These are phyloP conservation scores for Synodontis membranacea DNA, from an alignment of 2,113 vertebrate species.

Conservation along the genomic window DNA sequence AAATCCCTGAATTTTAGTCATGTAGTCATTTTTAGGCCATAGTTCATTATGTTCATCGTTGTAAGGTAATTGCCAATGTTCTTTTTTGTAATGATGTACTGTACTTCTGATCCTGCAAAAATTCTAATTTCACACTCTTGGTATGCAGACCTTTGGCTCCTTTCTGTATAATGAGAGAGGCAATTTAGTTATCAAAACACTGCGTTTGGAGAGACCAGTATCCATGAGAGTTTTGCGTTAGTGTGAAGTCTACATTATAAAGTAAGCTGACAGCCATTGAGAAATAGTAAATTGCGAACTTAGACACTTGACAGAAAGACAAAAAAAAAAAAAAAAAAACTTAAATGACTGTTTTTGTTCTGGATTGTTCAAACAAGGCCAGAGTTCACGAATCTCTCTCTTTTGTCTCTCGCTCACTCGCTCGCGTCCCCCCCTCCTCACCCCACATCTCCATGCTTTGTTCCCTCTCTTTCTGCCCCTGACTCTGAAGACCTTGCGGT, in stretches of 20 bases:
- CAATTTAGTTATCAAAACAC: constrained; percentile 53
- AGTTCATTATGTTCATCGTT: constrained; percentile 33
- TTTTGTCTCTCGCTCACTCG: constrained; percentile 21
- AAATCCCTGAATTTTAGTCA: neutral
- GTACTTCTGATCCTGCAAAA: constrained; percentile 38
- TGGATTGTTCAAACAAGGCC: constrained; percentile 49
- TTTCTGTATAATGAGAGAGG: constrained; percentile 47
- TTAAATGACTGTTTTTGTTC: constrained; percentile 56
- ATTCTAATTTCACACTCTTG: constrained; percentile 50
- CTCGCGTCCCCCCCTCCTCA: neutral
- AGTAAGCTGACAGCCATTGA: constrained; percentile 55
- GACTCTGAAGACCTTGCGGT: constrained; percentile 43
- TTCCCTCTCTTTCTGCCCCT: constrained; percentile 28
- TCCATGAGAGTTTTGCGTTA: constrained; percentile 44
- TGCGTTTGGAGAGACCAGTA: constrained; percentile 50
- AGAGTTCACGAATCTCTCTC: constrained; percentile 43
- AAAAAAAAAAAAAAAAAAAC: constrained; percentile 17
- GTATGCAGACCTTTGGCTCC: constrained; percentile 47
- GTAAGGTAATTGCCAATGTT: constrained; percentile 42
- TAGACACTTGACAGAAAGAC: constrained; percentile 45
- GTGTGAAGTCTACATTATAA: constrained; percentile 43
- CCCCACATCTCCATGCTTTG: constrained; percentile 25
- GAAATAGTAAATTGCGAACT: constrained; percentile 52
- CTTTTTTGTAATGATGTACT: constrained; percentile 42
- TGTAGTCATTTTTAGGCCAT: constrained; percentile 32